A percentile compares a stretch with the other conserved stretches of the same genome.
phyloP scores from a whole-genome alignment of 2,888 invertebrate species.

The Dynastes maya region DNA sequence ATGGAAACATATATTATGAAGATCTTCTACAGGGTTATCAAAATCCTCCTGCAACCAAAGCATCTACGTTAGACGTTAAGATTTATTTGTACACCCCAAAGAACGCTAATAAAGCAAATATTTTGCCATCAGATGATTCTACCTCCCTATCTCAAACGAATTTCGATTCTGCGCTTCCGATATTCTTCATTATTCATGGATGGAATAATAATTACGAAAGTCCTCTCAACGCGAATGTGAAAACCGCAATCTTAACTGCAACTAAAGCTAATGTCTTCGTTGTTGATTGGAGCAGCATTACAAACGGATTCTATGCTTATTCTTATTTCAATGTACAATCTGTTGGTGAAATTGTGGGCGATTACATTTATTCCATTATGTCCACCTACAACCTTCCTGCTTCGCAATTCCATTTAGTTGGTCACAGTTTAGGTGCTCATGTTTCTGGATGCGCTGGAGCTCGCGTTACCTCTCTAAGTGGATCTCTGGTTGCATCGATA shows the following conservation, averaged over 20 bases:
- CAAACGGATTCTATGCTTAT: conserved; percentile 57
- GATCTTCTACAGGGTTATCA: conserved; percentile 45
- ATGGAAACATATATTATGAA: conserved; percentile 51
- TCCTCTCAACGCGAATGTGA: conserved; percentile 57
- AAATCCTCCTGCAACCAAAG: conserved; percentile 29
- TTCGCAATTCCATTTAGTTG: conserved; percentile 56
- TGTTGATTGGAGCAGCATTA: conserved; percentile 63
- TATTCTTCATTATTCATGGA: conserved; percentile 65
- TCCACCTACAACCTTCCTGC: conserved; percentile 55
- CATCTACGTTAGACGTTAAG: conserved; percentile 56
- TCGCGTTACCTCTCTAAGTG: conserved; percentile 67
- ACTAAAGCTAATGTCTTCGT: conserved; percentile 65
- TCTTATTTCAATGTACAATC: conserved; percentile 56
- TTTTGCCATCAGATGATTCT: conserved; percentile 46
- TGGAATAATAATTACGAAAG: conserved; percentile 62
- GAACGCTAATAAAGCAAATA: conserved; percentile 54
- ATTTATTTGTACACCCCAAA: conserved; percentile 59
- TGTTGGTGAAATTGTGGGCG: conserved; percentile 60
- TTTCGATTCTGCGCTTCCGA: conserved; percentile 52
- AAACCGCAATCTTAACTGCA: conserved; percentile 56
- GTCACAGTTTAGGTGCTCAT: conserved; percentile 52
- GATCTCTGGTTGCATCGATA: conserved; percentile 57
- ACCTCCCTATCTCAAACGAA: neutral
- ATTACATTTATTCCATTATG: conserved; percentile 60
- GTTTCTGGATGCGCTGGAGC: conserved; percentile 68